Conservation (phyloP, 30 jellyfish, hydroid and myxozoan genomes). For the Nemopilema nomurai region DNA sequence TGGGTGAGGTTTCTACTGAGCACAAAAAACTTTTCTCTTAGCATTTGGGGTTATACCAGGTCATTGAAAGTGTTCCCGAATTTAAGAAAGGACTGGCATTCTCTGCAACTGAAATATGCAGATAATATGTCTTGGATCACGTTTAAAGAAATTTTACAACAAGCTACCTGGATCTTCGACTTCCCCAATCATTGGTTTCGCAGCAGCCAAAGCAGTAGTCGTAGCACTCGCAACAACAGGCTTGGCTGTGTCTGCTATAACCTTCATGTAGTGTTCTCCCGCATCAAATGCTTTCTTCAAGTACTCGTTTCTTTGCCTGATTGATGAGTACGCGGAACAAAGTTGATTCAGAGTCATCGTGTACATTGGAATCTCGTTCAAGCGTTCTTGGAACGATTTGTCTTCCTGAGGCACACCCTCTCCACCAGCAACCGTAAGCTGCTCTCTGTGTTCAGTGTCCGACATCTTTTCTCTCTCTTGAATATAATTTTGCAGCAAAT, state of each 20-base stretch:
- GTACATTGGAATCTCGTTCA: slow-evolving; percentile 85
- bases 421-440: not conserved
- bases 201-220: slow-evolving; percentile 85
- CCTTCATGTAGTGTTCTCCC: slow-evolving; percentile 83
- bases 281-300: slow-evolving; percentile 80
- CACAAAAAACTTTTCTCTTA: too few species aligned
- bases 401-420: slow-evolving; percentile 53
- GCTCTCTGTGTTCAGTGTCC: slow-evolving; percentile 1
- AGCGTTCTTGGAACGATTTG: slow-evolving; percentile 89
- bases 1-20: too few species aligned
- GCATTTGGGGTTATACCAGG: too few species aligned
- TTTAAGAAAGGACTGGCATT: too few species aligned
- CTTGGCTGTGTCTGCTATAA: slow-evolving; percentile 82
- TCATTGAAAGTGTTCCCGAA: too few species aligned
- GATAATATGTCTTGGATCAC: too few species aligned
- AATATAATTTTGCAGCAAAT: too few species aligned
- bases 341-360: slow-evolving; percentile 93
- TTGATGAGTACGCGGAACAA: slow-evolving; percentile 65
- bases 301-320: slow-evolving; percentile 81
- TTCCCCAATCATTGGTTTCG: slow-evolving; percentile 97
- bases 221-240: slow-evolving; percentile 98
- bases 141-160: too few species aligned
- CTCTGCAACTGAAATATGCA: not conserved
- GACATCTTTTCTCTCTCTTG: slow-evolving; percentile 22
- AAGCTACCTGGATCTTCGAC: slow-evolving; percentile 95